phyloP scores from a whole-genome alignment of 1,140 invertebrate species.

The Drosophila parvula region DNA sequence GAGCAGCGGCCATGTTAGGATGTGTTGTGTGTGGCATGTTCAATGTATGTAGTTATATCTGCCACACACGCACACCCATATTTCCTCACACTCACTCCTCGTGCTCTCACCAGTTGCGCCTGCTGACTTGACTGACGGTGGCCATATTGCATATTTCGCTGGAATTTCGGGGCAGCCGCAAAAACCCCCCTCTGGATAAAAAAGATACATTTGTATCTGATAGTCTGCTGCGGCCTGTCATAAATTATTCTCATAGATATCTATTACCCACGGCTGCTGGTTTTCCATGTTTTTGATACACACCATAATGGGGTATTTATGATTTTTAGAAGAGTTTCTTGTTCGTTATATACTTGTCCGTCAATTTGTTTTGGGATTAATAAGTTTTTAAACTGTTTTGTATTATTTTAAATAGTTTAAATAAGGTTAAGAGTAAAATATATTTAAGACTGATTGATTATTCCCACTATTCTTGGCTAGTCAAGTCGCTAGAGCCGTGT shows the following conservation, averaged over 20 bases:
- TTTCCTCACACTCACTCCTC: constrained; percentile 23
- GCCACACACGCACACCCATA: constrained; percentile 38
- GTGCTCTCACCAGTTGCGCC: constrained; percentile 63
- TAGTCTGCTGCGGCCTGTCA: constrained; percentile 65
- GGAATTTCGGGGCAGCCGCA: constrained; percentile 30
- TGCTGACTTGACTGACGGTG: constrained; percentile 52
- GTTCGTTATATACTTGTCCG: not conserved
- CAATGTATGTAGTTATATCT: constrained; percentile 44
- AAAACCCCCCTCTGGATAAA: constrained; percentile 15
- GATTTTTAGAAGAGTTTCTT: not conserved
- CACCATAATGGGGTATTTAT: not conserved
- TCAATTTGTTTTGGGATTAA: not conserved
- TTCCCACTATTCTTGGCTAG: not conserved
- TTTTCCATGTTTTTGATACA: constrained; percentile 22
- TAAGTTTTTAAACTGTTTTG: not conserved
- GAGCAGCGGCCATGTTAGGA: constrained; percentile 75
- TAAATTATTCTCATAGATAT: constrained; percentile 73
- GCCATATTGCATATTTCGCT: constrained; percentile 75
- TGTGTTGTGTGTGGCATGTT: constrained; percentile 56
- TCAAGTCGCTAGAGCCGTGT: not conserved
- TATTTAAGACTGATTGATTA: not conserved
- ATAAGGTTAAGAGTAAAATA: not conserved
- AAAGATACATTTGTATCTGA: constrained; percentile 58
- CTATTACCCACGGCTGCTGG: constrained; percentile 31
- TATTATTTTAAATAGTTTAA: not conserved